Evolutionary conservation across 2,888 invertebrate species (phyloP).

Genomic region (Polia nebulosa): DNA sequence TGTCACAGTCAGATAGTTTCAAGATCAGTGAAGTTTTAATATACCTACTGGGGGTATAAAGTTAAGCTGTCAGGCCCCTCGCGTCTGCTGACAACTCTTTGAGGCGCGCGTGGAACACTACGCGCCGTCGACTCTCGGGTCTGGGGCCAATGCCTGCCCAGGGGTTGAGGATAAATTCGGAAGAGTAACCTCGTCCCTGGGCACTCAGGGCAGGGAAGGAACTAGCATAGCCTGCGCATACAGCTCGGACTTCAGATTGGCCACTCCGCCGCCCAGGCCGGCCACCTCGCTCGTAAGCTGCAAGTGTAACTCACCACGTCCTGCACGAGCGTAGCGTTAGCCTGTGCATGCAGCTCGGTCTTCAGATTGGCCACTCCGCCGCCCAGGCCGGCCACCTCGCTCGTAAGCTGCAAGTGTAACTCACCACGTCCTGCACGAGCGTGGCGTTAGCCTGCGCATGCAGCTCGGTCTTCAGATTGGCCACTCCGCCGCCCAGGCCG

Average conservation of each 20-base stretch:
- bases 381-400: conserved; percentile 95
- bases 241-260: conserved; percentile 95
- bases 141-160: too few relatives aligned
- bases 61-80: too few relatives aligned
- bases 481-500: conserved; percentile 97
- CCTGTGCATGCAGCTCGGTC: conserved; percentile 92
- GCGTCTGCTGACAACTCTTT: too few relatives aligned
- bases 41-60: too few relatives aligned
- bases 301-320: conserved; percentile 49
- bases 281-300: conserved; percentile 89
- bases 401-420: conserved; percentile 20
- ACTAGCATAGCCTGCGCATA: conserved; percentile 83
- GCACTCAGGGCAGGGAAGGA: too few relatives aligned
- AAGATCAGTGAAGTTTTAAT: too few relatives aligned
- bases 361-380: conserved; percentile 97
- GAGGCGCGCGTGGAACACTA: too few relatives aligned
- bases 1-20: too few relatives aligned
- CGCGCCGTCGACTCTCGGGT: too few relatives aligned
- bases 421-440: conserved; percentile 66
- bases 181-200: too few relatives aligned
- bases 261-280: conserved; percentile 97
- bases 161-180: too few relatives aligned
- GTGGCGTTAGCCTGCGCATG: conserved; percentile 81
- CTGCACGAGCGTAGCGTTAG: conserved; percentile 74
- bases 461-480: conserved; percentile 95